Percentiles rank a stretch among this genome's conserved stretches.
Conservation (phyloP, 2,113 vertebrate genomes). For the Anhinga anhinga region DNA sequence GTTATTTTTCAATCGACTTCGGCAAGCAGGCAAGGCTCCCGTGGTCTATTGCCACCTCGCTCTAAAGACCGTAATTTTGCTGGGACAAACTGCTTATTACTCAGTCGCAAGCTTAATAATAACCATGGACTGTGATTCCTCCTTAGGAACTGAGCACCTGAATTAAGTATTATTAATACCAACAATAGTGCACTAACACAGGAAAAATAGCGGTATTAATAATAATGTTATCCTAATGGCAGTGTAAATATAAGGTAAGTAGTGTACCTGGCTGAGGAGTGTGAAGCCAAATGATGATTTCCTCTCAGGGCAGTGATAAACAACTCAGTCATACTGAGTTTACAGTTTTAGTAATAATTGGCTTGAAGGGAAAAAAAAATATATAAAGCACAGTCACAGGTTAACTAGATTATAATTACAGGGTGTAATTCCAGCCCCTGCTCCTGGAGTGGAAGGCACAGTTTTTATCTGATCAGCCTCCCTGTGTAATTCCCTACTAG, state of each 20-base stretch:
- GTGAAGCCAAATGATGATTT: constrained; percentile 12
- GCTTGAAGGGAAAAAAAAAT: constrained; percentile 11
- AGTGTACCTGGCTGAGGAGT: constrained; percentile 5
- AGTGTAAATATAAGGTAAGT: constrained; percentile 24
- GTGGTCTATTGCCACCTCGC: not conserved
- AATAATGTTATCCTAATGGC: constrained; percentile 30
- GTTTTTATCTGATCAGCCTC: constrained; percentile 52
- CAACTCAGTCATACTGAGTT: constrained; percentile 41
- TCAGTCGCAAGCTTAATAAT: constrained; percentile 6
- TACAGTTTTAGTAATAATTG: constrained; percentile 45
- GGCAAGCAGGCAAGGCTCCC: not conserved
- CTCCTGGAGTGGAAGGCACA: constrained; percentile 36
- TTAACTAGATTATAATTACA: constrained; percentile 57
- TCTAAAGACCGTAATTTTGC: not conserved
- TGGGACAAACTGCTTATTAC: constrained; percentile 47
- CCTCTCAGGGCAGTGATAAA: constrained; percentile 43
- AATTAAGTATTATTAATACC: constrained; percentile 54
- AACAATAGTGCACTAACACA: not conserved
- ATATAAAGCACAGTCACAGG: not conserved
- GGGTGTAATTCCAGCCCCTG: constrained; percentile 45
- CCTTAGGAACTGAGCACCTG: constrained; percentile 29
- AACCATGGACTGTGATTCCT: constrained; percentile 16
- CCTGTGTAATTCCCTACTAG: not conserved
- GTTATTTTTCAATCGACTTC: not conserved
- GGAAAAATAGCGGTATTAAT: constrained; percentile 29